These are phyloP conservation scores for Anagyrus pseudococci DNA, from an alignment of 2,888 invertebrate species.

Conservation along the genomic window DNA sequence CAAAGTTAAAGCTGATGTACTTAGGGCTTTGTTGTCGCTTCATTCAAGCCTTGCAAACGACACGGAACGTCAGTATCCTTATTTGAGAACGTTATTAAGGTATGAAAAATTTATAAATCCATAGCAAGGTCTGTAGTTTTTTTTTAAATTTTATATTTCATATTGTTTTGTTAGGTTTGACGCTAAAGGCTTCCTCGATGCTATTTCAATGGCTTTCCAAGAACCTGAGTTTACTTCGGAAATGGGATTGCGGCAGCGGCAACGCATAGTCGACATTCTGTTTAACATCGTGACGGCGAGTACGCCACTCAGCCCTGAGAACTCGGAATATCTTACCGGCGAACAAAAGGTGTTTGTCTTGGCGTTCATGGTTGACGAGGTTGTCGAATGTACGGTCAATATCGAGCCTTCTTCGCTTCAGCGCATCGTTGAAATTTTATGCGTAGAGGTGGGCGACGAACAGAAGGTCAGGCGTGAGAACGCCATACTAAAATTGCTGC, in stretches of 20 bases:
- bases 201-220: constrained; percentile 83
- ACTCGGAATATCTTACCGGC: constrained; percentile 50
- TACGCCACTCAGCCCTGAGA: constrained; percentile 52
- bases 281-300: constrained; percentile 73
- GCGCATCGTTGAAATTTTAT: constrained; percentile 54
- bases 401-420: constrained; percentile 52
- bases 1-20: constrained; percentile 77
- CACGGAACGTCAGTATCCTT: constrained; percentile 73
- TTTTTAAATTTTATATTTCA: neutral
- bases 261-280: constrained; percentile 80
- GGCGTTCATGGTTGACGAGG: constrained; percentile 55
- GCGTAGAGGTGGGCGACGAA: constrained; percentile 43
- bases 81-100: constrained; percentile 75
- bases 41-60: constrained; percentile 71
- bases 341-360: constrained; percentile 54
- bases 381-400: constrained; percentile 52
- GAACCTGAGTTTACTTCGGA: constrained; percentile 80
- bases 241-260: constrained; percentile 74
- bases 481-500: constrained; percentile 52
- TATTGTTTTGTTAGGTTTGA: constrained; percentile 72
- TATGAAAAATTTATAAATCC: constrained; percentile 63
- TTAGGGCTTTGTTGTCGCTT: constrained; percentile 72
- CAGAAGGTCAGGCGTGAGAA: constrained; percentile 54
- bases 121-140: neutral
- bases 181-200: constrained; percentile 84